Conservation (phyloP, 2,797 vertebrate genomes). For the Phyllotis vaccarum region DNA sequence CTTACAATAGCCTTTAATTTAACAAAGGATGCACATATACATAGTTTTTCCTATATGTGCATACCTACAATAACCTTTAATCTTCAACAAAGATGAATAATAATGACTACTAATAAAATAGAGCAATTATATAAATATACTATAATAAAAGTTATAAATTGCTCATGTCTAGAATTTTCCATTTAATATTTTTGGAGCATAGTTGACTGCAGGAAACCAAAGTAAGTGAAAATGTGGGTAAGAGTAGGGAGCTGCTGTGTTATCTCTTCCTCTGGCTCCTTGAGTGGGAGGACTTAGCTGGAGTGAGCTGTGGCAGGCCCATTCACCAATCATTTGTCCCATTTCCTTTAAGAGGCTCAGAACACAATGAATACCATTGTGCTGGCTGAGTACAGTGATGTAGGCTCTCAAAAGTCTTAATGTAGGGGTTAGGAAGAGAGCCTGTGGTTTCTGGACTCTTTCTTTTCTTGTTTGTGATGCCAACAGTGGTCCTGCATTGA, state of each 20-base stretch:
- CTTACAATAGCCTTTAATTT: neutral
- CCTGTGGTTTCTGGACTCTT: neutral
- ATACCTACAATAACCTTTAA: neutral
- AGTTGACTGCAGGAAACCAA: neutral
- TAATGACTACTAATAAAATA: neutral
- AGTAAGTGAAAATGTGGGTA: neutral
- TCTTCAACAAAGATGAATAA: neutral
- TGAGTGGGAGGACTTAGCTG: neutral
- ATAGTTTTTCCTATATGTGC: neutral
- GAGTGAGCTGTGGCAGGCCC: neutral
- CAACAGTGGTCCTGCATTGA: neutral
- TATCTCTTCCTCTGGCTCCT: neutral
- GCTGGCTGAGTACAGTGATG: neutral
- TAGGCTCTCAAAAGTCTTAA: neutral
- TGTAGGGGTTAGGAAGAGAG: neutral
- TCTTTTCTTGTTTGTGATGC: conserved; percentile 1
- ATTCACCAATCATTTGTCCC: neutral
- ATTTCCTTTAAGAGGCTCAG: neutral
- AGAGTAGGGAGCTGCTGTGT: neutral
- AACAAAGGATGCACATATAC: neutral
- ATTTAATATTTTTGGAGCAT: neutral
- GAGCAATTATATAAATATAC: neutral
- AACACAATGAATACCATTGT: neutral
- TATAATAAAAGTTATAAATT: neutral
- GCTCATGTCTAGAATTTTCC: neutral